Percentiles rank a stretch among this genome's conserved stretches.
Evolutionary conservation across 2,797 vertebrate genomes (phyloP).

Genomic region (Erpetoichthys calabaricus): DNA sequence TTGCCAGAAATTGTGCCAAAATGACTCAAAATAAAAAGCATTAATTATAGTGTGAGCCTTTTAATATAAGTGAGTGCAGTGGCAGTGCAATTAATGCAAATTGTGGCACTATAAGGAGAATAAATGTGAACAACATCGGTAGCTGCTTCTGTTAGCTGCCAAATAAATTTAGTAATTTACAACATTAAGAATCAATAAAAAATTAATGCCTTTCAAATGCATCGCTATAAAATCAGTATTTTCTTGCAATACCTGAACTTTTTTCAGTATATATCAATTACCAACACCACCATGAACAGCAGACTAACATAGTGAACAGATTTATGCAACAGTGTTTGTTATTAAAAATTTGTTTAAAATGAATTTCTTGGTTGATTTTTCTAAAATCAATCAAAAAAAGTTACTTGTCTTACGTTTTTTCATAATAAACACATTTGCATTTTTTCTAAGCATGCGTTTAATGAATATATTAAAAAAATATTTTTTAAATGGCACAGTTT

Average conservation of each 20-base stretch:
- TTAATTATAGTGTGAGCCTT: slow-evolving; percentile 90
- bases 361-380: too few relatives aligned
- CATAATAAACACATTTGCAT: too few relatives aligned
- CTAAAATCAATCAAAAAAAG: too few relatives aligned
- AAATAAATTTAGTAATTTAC: slow-evolving; percentile 96
- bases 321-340: too few relatives aligned
- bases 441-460: too few relatives aligned
- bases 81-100: slow-evolving; percentile 91
- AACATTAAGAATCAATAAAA: slow-evolving; percentile 99
- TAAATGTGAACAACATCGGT: slow-evolving; percentile 69
- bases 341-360: too few relatives aligned
- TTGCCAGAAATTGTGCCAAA: slow-evolving; percentile 99
- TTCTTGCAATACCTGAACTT: slow-evolving; percentile 23
- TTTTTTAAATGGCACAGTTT: too few relatives aligned
- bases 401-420: too few relatives aligned
- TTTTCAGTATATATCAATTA: slow-evolving; percentile 18
- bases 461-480: too few relatives aligned
- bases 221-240: slow-evolving; percentile 73
- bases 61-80: slow-evolving; percentile 99
- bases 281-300: slow-evolving; percentile 9
- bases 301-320: too few relatives aligned
- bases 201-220: slow-evolving; percentile 93
- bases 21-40: slow-evolving; percentile 89
- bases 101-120: slow-evolving; percentile 73
- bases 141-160: slow-evolving; percentile 87